phyloP scores from a whole-genome alignment of 2,113 vertebrate genomes.

The Urocitellus parryii region DNA sequence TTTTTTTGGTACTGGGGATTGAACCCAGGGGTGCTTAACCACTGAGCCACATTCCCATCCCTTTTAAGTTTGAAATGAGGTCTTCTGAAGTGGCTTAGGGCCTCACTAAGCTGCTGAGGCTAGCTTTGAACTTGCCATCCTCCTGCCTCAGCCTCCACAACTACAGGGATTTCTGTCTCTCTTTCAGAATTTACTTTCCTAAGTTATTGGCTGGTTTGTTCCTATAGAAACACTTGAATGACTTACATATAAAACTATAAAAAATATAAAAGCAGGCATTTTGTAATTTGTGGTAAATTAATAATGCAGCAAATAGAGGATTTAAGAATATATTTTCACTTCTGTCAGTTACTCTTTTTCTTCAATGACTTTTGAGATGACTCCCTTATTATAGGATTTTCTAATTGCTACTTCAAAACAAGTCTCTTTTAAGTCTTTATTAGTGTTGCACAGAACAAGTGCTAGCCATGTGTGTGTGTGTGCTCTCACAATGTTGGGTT shows the following conservation, averaged over 20 bases:
- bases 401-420: conserved; percentile 8
- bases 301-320: conserved; percentile 26
- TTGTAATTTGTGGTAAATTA: conserved; percentile 23
- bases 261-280: neutral
- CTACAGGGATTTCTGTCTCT: neutral
- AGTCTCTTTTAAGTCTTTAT: neutral
- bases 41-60: too few species aligned
- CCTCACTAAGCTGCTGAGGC: too few species aligned
- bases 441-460: neutral
- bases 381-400: neutral
- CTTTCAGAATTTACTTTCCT: conserved; percentile 5
- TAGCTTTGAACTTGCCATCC: too few species aligned
- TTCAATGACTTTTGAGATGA: conserved; percentile 15
- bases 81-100: too few species aligned
- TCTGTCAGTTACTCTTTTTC: neutral
- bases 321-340: neutral
- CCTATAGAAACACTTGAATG: neutral
- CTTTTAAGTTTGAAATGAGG: too few species aligned
- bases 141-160: too few species aligned
- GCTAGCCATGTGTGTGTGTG: neutral
- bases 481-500: neutral
- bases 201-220: neutral
- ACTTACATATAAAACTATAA: neutral
- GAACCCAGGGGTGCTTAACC: too few species aligned
- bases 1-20: too few species aligned